Percentiles rank a stretch among this genome's conserved stretches.
Conservation (phyloP, 2,888 invertebrate species). For the Pyrocoelia pectoralis region DNA sequence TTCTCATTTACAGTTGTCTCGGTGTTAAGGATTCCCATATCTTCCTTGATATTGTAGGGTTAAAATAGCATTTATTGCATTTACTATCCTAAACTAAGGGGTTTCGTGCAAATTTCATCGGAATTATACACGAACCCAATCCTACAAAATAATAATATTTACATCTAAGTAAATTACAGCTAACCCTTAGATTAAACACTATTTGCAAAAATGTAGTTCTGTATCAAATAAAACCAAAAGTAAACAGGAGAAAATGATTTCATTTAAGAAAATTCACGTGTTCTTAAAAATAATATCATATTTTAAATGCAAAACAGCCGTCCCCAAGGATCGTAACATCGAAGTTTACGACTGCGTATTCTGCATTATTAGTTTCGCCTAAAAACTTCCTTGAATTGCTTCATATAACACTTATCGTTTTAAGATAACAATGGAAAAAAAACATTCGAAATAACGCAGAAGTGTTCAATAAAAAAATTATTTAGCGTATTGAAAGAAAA, state of each 20-base stretch:
- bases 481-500: no score
- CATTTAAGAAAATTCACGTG: not conserved
- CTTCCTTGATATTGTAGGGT: not conserved
- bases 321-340: conserved; percentile 2
- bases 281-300: not conserved
- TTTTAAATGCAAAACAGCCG: conserved; percentile 12
- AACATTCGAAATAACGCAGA: not conserved
- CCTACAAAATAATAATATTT: not conserved
- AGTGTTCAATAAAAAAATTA: not conserved
- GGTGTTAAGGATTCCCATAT: not conserved
- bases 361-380: conserved; percentile 11
- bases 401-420: conserved; percentile 1
- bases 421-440: not conserved
- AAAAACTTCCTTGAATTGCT: not conserved
- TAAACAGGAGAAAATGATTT: not conserved
- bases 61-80: not conserved
- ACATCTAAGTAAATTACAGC: not conserved
- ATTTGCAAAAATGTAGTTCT: not conserved
- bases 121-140: not conserved
- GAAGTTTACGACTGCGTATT: conserved; percentile 14
- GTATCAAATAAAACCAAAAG: not conserved
- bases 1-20: no score
- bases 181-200: not conserved
- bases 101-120: not conserved
- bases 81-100: not conserved